These are phyloP conservation scores for Hippolais icterina DNA, from an alignment of 2,113 vertebrate species.

Conservation along the genomic window DNA sequence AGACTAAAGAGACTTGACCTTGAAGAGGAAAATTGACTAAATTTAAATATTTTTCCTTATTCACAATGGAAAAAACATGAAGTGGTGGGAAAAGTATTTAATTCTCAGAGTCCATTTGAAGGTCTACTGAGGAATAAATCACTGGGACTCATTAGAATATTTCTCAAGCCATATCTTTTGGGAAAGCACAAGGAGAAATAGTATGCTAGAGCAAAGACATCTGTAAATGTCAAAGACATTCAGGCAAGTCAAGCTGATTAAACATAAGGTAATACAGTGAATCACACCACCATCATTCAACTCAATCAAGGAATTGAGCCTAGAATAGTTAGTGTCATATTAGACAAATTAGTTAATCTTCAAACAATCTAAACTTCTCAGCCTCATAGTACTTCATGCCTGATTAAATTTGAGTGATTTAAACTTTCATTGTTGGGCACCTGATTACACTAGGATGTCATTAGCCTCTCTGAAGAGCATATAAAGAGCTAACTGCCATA, in stretches of 20 bases:
- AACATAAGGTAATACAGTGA: neutral
- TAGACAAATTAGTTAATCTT: neutral
- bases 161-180: neutral
- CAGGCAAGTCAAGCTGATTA: neutral
- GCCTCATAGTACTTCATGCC: neutral
- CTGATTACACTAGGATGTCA: neutral
- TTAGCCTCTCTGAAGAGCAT: neutral
- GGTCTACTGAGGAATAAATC: conserved; percentile 31
- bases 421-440: neutral
- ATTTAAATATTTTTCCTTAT: conserved; percentile 54
- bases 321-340: neutral
- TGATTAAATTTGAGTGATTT: neutral
- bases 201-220: neutral
- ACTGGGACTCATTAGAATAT: neutral
- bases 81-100: neutral
- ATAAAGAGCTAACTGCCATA: neutral
- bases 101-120: conserved; percentile 40
- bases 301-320: neutral
- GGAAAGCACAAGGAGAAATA: neutral
- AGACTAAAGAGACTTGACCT: conserved; percentile 16
- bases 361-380: neutral
- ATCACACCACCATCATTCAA: neutral
- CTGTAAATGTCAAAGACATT: neutral
- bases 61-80: conserved; percentile 44
- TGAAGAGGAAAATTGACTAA: conserved; percentile 54